phyloP scores from a whole-genome alignment of 2,113 vertebrate genomes.

The Chaetura pelagica region DNA sequence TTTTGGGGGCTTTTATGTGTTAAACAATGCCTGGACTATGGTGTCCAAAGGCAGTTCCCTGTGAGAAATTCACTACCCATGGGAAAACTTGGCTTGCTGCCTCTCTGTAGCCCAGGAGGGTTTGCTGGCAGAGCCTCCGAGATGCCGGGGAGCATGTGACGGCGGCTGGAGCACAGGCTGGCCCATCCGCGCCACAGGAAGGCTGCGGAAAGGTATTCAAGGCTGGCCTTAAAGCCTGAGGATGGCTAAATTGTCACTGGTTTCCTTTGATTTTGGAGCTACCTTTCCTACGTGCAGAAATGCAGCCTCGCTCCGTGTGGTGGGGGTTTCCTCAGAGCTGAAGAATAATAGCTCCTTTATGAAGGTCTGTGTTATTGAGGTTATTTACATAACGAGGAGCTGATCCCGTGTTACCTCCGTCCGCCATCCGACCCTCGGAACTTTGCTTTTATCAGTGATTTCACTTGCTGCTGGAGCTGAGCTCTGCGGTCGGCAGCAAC shows the following conservation, averaged over 20 bases:
- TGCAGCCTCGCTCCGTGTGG: background rate
- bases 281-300: background rate
- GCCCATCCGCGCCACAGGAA: background rate
- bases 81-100: background rate
- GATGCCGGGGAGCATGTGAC: constrained; percentile 31
- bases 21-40: constrained; percentile 13
- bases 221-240: background rate
- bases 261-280: background rate
- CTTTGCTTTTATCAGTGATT: fast-evolving
- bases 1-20: background rate
- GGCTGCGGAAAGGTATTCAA: background rate
- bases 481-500: background rate
- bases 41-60: constrained; percentile 23
- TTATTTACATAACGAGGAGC: constrained; percentile 31
- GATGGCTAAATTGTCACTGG: background rate
- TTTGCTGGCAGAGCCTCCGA: constrained; percentile 21
- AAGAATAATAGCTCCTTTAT: background rate
- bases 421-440: background rate
- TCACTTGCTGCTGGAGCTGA: background rate
- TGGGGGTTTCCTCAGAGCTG: background rate
- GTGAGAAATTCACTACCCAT: constrained; percentile 23
- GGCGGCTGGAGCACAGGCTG: background rate
- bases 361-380: background rate
- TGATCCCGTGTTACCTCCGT: background rate
- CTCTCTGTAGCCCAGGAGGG: background rate